phyloP scores from a whole-genome alignment of 2,113 vertebrate species.

The Pipa parva region DNA sequence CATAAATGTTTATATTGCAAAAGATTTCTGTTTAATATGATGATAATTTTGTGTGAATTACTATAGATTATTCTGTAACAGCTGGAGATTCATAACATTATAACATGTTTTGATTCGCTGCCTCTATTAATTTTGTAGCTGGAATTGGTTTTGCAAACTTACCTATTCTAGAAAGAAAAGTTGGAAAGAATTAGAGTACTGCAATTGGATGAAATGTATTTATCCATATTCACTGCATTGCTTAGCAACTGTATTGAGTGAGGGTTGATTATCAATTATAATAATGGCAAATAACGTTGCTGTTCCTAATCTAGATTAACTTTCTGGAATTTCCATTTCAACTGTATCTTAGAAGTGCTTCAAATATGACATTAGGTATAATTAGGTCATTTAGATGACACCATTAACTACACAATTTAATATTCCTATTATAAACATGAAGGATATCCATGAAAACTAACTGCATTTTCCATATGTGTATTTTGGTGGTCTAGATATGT shows the following conservation, averaged over 20 bases:
- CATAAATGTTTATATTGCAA: no score
- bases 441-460: no score
- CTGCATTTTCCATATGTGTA: no score
- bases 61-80: no score
- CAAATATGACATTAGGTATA: constrained; percentile 2
- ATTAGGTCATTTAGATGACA: constrained; percentile 13
- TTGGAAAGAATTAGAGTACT: background rate
- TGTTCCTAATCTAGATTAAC: constrained; percentile 8
- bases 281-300: constrained; percentile 7
- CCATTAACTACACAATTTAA: background rate
- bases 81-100: no score
- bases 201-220: background rate
- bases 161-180: background rate
- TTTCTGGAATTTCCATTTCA: constrained; percentile 1
- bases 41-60: no score
- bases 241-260: background rate
- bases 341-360: background rate
- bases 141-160: background rate
- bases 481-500: no score
- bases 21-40: no score
- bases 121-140: background rate
- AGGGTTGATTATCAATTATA: constrained; percentile 15
- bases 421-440: background rate
- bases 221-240: background rate
- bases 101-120: no score